Percentiles rank a stretch among this genome's conserved stretches.
phyloP scores from a whole-genome alignment of 2,113 vertebrate species.

The Halichoerus grypus region DNA sequence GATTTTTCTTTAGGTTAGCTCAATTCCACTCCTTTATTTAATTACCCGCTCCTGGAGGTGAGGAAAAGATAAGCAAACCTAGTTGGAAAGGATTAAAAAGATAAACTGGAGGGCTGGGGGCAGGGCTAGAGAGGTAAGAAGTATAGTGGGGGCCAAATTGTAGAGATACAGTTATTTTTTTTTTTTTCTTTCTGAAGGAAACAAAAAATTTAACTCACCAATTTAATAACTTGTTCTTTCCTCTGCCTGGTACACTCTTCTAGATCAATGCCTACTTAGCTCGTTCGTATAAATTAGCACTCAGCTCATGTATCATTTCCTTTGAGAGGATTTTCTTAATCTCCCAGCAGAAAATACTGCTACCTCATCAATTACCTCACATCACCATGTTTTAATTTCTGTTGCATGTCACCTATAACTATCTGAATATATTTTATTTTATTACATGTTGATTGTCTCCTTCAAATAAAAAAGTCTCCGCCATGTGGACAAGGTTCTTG shows the following conservation, averaged over 20 bases:
- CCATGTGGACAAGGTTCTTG: background rate
- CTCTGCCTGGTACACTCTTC: background rate
- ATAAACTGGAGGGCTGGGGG: background rate
- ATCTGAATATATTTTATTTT: background rate
- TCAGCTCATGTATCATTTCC: background rate
- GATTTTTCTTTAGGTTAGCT: conserved; percentile 17
- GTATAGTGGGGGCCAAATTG: background rate
- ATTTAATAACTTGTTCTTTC: background rate
- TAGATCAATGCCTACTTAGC: background rate
- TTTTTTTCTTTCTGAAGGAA: background rate
- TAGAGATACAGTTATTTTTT: background rate
- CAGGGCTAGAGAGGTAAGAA: background rate
- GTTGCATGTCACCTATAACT: background rate
- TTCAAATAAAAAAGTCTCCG: background rate
- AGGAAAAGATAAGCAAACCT: background rate
- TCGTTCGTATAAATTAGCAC: background rate
- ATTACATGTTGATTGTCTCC: background rate
- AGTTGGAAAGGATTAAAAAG: conserved; percentile 32
- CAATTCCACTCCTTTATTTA: background rate
- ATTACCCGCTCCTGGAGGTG: background rate
- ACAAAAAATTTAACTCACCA: conserved; percentile 19
- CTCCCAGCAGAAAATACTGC: background rate
- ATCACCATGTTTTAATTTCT: background rate
- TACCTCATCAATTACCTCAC: accelerated
- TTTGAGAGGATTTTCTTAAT: background rate